phyloP scores from a whole-genome alignment of 2,797 vertebrate genomes.

The Nannoperca obscura region DNA sequence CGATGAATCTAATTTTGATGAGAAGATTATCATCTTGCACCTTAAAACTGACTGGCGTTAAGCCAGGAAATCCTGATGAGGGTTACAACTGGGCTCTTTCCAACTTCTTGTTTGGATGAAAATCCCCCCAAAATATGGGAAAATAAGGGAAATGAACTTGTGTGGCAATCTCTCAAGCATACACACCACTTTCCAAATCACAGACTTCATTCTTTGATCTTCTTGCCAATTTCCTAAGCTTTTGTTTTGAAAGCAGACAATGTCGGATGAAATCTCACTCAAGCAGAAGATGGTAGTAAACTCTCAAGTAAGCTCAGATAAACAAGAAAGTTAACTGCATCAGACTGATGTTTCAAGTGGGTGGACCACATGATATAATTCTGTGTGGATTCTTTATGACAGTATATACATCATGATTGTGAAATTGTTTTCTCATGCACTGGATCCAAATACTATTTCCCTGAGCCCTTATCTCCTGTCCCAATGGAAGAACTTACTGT shows the following conservation, averaged over 20 bases:
- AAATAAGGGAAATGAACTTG: slow-evolving; percentile 65
- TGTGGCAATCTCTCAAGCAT: slow-evolving; percentile 71
- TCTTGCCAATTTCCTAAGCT: slow-evolving; percentile 74
- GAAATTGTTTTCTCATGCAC: background rate
- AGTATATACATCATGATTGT: slow-evolving; percentile 2
- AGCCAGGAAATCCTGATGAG: slow-evolving; percentile 67
- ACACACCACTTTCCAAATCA: slow-evolving; percentile 63
- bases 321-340: slow-evolving; percentile 47
- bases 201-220: slow-evolving; percentile 74
- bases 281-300: slow-evolving; percentile 63
- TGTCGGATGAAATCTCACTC: slow-evolving; percentile 62
- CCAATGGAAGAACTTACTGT: slow-evolving; percentile 48
- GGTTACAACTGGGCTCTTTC: slow-evolving; percentile 69
- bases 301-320: slow-evolving; percentile 53
- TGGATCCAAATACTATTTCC: slow-evolving; percentile 9
- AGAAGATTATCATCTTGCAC: slow-evolving; percentile 71
- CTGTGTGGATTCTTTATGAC: background rate
- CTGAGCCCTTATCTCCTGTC: slow-evolving; percentile 43
- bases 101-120: slow-evolving; percentile 74
- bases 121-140: slow-evolving; percentile 33
- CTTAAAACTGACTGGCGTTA: slow-evolving; percentile 59
- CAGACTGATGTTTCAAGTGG: slow-evolving; percentile 21
- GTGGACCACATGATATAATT: slow-evolving; percentile 3
- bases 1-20: slow-evolving; percentile 68
- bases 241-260: slow-evolving; percentile 76